These are phyloP conservation scores for Taurulus bubalis DNA, from an alignment of 2,113 vertebrate species.

Conservation along the genomic window DNA sequence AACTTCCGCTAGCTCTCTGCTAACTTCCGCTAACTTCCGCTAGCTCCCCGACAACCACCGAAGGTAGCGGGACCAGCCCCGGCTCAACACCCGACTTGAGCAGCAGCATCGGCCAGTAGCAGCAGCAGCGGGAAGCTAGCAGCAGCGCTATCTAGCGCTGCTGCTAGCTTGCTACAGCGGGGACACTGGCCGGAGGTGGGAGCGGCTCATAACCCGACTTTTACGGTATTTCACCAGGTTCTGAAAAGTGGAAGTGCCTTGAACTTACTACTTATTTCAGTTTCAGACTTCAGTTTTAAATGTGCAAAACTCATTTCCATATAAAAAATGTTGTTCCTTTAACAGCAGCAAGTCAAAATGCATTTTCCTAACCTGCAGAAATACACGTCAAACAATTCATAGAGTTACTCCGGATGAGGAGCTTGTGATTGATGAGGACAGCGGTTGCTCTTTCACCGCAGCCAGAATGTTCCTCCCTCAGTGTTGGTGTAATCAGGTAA, in stretches of 20 bases:
- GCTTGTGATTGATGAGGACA: conserved; percentile 22
- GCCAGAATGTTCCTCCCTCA: conserved; percentile 15
- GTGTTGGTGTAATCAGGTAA: conserved; percentile 38
- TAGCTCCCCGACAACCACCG: too few relatives aligned
- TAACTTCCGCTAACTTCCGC: too few relatives aligned
- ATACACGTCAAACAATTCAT: neutral
- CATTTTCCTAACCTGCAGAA: neutral
- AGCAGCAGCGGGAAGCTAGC: too few relatives aligned
- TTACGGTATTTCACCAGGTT: neutral
- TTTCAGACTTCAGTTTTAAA: neutral
- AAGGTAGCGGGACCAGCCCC: too few relatives aligned
- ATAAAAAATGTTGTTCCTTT: neutral
- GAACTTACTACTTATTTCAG: too few relatives aligned
- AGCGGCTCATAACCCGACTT: too few relatives aligned
- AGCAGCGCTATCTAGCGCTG: too few relatives aligned
- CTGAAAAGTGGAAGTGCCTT: neutral
- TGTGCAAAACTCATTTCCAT: neutral
- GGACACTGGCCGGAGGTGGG: too few relatives aligned
- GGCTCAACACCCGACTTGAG: too few relatives aligned
- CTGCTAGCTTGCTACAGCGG: too few relatives aligned
- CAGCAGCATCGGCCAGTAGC: too few relatives aligned
- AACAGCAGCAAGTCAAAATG: neutral
- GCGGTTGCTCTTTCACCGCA: conserved; percentile 11
- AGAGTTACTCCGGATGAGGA: neutral
- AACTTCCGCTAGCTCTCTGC: too few relatives aligned